These are phyloP conservation scores for Hippolais icterina DNA, from an alignment of 2,113 vertebrate genomes.

Conservation along the genomic window DNA sequence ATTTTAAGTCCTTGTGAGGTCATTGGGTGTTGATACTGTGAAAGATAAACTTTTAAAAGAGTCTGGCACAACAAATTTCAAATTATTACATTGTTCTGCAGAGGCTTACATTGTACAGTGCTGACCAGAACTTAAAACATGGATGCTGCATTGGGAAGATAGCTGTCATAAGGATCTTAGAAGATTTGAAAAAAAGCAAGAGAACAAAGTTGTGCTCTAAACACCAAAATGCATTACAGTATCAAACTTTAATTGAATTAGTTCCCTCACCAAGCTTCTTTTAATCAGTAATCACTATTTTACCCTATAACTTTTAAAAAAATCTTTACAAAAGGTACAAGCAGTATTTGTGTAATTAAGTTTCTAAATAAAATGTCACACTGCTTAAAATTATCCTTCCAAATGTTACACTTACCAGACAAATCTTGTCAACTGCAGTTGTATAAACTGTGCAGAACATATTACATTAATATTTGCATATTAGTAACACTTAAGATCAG, in stretches of 20 bases:
- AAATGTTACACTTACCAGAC: not conserved
- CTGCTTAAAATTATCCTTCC: not conserved
- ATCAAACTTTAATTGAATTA: not conserved
- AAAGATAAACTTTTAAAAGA: not conserved
- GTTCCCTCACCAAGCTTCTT: not conserved
- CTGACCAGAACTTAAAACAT: not conserved
- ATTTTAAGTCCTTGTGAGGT: not conserved
- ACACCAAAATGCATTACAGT: not conserved
- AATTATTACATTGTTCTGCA: not conserved
- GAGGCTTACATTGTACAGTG: not conserved
- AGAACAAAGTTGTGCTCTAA: not conserved
- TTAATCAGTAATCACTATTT: not conserved
- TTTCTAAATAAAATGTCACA: not conserved
- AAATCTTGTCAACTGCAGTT: not conserved
- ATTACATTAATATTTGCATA: not conserved
- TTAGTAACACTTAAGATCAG: not conserved
- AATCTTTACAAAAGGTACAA: not conserved
- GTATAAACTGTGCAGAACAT: not conserved
- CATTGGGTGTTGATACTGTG: not conserved
- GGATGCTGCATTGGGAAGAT: not conserved
- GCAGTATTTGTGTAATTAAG: not conserved
- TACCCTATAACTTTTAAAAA: not conserved
- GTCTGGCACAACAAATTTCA: not conserved
- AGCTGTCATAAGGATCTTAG: not conserved
- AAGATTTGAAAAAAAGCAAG: not conserved